These are phyloP conservation scores for Pecten maximus DNA, from an alignment of 2,888 invertebrate genomes.

Conservation along the genomic window DNA sequence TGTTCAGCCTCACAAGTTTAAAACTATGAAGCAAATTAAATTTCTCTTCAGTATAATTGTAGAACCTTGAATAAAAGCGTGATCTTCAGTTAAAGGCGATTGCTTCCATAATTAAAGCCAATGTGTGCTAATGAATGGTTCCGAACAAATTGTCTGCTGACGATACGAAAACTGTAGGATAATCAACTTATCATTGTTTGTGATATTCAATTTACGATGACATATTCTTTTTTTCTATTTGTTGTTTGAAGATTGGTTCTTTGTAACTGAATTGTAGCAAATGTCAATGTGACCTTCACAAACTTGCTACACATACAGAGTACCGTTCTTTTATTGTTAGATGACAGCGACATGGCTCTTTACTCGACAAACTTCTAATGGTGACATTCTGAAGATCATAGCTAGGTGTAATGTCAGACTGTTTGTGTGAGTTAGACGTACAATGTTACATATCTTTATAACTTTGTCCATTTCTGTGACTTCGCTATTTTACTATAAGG, in stretches of 20 bases:
- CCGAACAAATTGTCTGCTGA: slow-evolving; percentile 3
- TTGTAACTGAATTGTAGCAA: slow-evolving; percentile 4
- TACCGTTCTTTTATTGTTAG: neutral
- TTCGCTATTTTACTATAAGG: neutral
- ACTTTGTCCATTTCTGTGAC: neutral
- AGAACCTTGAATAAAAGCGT: neutral
- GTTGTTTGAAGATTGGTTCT: neutral
- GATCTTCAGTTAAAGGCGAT: neutral
- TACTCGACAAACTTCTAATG: neutral
- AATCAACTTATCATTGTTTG: slow-evolving; percentile 1
- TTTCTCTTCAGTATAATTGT: neutral
- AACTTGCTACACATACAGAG: neutral
- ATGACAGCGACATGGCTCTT: neutral
- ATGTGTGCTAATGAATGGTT: neutral
- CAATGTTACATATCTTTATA: neutral
- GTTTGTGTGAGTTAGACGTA: neutral
- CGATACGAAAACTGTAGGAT: neutral
- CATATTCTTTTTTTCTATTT: neutral
- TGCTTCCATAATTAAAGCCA: neutral
- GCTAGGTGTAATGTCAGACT: neutral
- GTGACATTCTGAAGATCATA: neutral
- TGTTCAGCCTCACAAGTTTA: neutral
- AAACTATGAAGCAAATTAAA: neutral
- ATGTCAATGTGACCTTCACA: slow-evolving; percentile 29
- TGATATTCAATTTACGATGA: neutral